Evolutionary conservation across 2,797 vertebrate species (phyloP), one percentile per base, ranked within the genome.

Genomic region (Oreortyx pictus): DNA sequence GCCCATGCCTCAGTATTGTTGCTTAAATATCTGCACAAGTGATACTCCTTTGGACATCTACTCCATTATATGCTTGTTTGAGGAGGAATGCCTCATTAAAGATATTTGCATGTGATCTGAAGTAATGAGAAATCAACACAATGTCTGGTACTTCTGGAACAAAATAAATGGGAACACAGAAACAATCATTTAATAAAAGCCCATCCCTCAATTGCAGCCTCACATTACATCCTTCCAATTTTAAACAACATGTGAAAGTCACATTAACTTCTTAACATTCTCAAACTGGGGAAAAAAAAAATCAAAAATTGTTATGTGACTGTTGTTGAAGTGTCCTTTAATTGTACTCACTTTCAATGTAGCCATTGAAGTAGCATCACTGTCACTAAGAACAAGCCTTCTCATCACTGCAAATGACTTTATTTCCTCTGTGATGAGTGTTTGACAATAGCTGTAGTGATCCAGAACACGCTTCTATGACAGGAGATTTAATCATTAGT

Each of bases 1-100:
- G 54, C 3, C n/a, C 18, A 7, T 0, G 0, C 33, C 27, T 54
- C 5, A 6, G 7, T 33, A 33, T 6, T 37, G 31, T 4, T 27
- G 5, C 13, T 65, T 44, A 41, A 72, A 41, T 39, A 35, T 9
- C 41, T 77, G 33, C 7, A 4, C 12, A 14, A 9, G 9, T 5
- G 6, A 41, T 80, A 24, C 2, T 16, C 8, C 35, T 61, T 17
- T 27, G 27, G 9, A 12, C 16, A 23, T 1, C 3, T 56, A 7
- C 4, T 62, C 62, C 7, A 12, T 0, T 2, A 50, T 7, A 9
- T 57, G 3, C 11, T 66, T 39, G 4, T 33, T 41, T 8, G 5
- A 17, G n/a, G 27, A 41, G 10, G 8, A 72, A 14, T 16, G 2
- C 23, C 13, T 61, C 49, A 39, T 12, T 39, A 24, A 12, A 61